Percentiles rank a stretch among this genome's conserved stretches.
These are phyloP conservation scores for Acanthococcus lagerstroemiae DNA, from an alignment of 2,888 invertebrate genomes.

Conservation along the genomic window DNA sequence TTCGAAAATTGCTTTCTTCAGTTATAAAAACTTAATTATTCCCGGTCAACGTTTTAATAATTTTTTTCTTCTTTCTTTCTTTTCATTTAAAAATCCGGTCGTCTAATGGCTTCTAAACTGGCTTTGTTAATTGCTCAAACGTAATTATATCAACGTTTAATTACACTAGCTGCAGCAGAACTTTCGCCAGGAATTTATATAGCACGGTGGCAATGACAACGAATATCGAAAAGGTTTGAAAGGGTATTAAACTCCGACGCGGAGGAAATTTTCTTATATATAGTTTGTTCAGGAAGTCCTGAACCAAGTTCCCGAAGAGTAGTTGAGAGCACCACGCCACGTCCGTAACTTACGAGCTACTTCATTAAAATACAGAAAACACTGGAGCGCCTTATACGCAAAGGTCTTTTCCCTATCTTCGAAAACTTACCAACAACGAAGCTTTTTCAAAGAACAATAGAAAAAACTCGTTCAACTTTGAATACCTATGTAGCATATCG, in stretches of 20 bases:
- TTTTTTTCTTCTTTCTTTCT: conserved; percentile 1
- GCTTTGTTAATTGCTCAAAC: conserved; percentile 25
- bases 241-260: background rate
- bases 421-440: too few species aligned
- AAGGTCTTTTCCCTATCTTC: too few species aligned
- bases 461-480: too few species aligned
- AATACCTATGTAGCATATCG: too few species aligned
- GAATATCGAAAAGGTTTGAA: too few species aligned
- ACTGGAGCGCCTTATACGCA: too few species aligned
- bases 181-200: conserved; percentile 26
- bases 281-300: too few species aligned
- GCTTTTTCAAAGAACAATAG: too few species aligned
- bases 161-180: conserved; percentile 12
- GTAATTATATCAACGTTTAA: conserved; percentile 26
- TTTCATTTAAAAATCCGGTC: background rate
- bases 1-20: too few species aligned
- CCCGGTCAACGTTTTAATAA: background rate
- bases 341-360: background rate
- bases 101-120: conserved; percentile 16
- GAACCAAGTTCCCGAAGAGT: background rate
- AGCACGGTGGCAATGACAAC: conserved; percentile 14
- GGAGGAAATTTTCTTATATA: background rate
- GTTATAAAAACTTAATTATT: background rate
- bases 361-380: background rate
- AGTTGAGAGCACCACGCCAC: background rate